phyloP scores from a whole-genome alignment of 1,140 invertebrate genomes.

The Colletes latitarsis region DNA sequence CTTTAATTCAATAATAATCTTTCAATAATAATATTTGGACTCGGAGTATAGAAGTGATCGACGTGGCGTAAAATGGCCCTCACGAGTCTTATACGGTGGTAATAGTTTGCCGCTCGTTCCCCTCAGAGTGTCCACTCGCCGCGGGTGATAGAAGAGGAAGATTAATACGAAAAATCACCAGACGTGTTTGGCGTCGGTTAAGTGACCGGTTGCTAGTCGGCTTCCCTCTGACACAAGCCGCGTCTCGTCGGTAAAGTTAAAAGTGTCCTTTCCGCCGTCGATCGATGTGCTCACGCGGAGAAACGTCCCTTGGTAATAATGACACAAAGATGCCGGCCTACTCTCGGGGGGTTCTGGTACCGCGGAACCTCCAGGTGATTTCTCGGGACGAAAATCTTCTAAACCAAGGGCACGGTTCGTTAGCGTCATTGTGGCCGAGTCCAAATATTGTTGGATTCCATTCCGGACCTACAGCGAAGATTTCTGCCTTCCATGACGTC shows the following conservation, averaged over 20 bases:
- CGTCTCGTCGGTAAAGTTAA: slow-evolving; percentile 17
- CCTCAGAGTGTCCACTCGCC: background rate
- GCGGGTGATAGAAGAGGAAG: no score
- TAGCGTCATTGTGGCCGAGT: slow-evolving; percentile 60
- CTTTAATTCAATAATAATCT: no score
- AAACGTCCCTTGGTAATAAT: slow-evolving; percentile 57
- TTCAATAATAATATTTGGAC: no score
- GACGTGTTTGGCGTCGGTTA: background rate
- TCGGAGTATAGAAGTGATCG: no score
- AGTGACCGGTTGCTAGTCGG: background rate
- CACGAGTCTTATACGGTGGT: no score
- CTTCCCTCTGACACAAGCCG: background rate
- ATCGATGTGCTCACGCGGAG: slow-evolving; percentile 13
- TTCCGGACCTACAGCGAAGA: slow-evolving; percentile 59
- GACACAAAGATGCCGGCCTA: slow-evolving; percentile 58
- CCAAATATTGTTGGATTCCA: slow-evolving; percentile 67
- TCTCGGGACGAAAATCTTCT: slow-evolving; percentile 57
- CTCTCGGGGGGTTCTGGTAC: slow-evolving; percentile 21
- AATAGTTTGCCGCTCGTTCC: no score
- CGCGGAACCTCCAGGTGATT: slow-evolving; percentile 35
- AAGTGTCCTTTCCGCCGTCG: background rate
- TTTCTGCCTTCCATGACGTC: slow-evolving; percentile 38
- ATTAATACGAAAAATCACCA: background rate
- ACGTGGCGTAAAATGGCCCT: no score
- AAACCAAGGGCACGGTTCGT: slow-evolving; percentile 60